Conservation (phyloP, 2,797 vertebrate species). For the Furcifer pardalis region DNA sequence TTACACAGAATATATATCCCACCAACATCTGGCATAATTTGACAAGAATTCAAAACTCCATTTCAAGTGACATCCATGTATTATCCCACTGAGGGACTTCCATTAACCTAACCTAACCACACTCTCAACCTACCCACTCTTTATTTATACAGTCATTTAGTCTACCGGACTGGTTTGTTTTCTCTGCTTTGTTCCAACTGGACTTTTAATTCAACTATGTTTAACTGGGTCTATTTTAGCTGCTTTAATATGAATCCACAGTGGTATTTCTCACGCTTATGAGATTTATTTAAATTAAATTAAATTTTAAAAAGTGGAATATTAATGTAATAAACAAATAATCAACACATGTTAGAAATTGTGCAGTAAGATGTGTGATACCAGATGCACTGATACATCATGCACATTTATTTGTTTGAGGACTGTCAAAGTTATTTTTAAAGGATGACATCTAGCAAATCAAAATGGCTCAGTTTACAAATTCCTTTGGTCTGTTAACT, state of each 20-base stretch:
- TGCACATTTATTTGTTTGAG: no score
- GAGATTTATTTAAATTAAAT: no score
- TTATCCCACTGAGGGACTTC: neutral
- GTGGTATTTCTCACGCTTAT: neutral
- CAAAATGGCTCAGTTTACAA: neutral
- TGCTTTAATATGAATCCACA: neutral
- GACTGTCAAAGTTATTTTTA: neutral
- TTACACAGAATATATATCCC: neutral
- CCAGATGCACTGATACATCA: no score
- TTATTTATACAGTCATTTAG: neutral
- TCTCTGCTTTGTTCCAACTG: neutral
- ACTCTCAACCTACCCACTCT: neutral
- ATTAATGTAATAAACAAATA: no score
- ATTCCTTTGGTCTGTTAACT: neutral
- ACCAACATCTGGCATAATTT: neutral
- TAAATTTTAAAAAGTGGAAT: no score
- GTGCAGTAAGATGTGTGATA: no score
- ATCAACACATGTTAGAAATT: no score
- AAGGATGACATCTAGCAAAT: neutral
- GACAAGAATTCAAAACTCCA: neutral
- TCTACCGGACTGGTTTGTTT: neutral
- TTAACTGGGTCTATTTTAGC: no score
- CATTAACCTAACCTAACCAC: neutral
- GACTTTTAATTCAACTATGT: neutral
- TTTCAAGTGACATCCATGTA: neutral